Evolutionary conservation across 1,140 invertebrate genomes (phyloP), one percentile per base, ranked within the genome.

Genomic region (Zaprionus ornatus): DNA sequence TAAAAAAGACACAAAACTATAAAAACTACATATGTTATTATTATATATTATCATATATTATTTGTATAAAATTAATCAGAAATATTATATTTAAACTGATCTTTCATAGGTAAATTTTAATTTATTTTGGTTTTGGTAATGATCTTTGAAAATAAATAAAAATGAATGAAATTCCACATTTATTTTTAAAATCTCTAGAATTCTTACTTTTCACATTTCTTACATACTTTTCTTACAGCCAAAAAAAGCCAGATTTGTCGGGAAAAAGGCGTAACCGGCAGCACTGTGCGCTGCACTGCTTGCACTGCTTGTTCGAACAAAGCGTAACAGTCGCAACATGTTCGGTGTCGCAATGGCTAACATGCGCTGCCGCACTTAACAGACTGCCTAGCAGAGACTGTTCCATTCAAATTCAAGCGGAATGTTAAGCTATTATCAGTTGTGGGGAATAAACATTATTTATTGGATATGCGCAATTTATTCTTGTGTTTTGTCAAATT

Each of bases 241-340:
- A 29, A 29, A 1, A 29, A 7, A 9, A 7, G 27, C 0, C 9
- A 10, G 9, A 10, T 32, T 10, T 32, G 29, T 32, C 29, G 29
- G 29, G 3, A 32, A 32, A 32, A 32, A 32, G 29, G 29, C 29
- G 29, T 3, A 32, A 3, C 3, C 9, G 29, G 4, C 48, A 21
- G 9, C 9, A 32, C 29, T 32, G 29, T 32, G 29, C 17, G 19
- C 17, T 0, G 54, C 42, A 85, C 82, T 86, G 2, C 3, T 17
- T 2, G 61, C 54, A 85, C 82, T 86, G 82, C 82, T 86, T 85
- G 56, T 1, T 5, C 1, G 23, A 35, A 45, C n/a, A 60, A 25
- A 19, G 4, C 25, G 7, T 57, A 9, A 70, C 40, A 57, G 15
- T 32, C 32, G 50, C 81, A 84, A 84, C 82, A 69, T 80, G 82